phyloP scores from a whole-genome alignment of 1,140 invertebrate species.

The Piezodorus guildinii region DNA sequence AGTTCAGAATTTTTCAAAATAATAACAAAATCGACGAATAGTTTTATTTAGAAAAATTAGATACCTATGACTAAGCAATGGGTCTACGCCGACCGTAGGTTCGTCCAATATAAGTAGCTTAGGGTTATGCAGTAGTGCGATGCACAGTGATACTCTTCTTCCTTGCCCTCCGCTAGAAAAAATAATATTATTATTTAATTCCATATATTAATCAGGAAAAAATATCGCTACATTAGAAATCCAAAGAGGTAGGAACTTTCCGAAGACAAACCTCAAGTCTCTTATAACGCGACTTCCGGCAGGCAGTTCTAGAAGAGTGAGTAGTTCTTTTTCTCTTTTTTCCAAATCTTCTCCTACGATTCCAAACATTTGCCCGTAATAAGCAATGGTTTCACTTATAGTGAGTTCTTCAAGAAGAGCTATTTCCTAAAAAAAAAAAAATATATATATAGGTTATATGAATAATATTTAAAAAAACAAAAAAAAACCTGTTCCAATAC shows the following conservation, averaged over 20 bases:
- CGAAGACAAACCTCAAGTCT: neutral
- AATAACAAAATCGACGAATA: too few relatives aligned
- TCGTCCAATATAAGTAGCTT: conserved; percentile 46
- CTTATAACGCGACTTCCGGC: neutral
- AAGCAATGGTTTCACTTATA: neutral
- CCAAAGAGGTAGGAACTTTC: neutral
- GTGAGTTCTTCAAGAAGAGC: neutral
- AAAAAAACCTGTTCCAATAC: too few relatives aligned
- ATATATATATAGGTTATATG: too few relatives aligned
- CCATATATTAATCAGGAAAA: neutral
- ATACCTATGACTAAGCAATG: conserved; percentile 41
- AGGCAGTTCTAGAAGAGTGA: neutral
- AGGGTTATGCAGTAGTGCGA: conserved; percentile 42
- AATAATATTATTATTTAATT: too few relatives aligned
- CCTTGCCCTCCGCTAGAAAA: conserved; percentile 43
- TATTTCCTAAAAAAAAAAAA: neutral
- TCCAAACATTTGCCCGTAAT: neutral
- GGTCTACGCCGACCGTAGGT: conserved; percentile 48
- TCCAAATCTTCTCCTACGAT: neutral
- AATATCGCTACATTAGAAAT: neutral
- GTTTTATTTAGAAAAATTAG: too few relatives aligned
- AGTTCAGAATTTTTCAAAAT: too few relatives aligned
- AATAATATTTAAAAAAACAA: too few relatives aligned
- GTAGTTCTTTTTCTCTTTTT: neutral
- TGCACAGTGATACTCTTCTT: conserved; percentile 41